Percentiles rank a stretch among this genome's conserved stretches.
These are phyloP conservation scores for Aythya fuligula DNA, from an alignment of 2,797 vertebrate species.

Conservation along the genomic window DNA sequence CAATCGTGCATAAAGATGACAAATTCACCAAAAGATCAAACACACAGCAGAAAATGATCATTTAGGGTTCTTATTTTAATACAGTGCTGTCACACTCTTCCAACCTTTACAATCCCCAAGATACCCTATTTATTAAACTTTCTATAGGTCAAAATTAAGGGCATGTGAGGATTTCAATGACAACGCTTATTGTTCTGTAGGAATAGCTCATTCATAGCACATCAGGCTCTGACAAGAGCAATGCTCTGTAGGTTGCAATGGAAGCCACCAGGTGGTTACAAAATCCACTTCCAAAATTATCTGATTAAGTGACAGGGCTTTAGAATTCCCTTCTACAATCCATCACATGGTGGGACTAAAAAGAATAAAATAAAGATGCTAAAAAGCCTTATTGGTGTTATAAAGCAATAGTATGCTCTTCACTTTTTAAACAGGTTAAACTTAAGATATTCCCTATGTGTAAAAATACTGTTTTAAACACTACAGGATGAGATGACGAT, in stretches of 20 bases:
- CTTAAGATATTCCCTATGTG: neutral
- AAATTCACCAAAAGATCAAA: constrained; percentile 35
- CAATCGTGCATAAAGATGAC: constrained; percentile 1
- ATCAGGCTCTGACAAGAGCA: neutral
- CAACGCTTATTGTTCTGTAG: neutral
- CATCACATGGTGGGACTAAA: neutral
- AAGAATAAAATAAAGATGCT: neutral
- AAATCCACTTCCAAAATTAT: constrained; percentile 58
- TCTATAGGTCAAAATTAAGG: constrained; percentile 17
- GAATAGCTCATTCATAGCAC: neutral
- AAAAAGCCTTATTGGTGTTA: neutral
- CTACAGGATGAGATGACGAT: neutral
- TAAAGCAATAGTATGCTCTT: neutral
- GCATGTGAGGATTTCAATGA: constrained; percentile 8
- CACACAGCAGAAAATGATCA: neutral
- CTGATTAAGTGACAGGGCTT: constrained; percentile 46
- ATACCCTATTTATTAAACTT: constrained; percentile 23
- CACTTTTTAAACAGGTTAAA: neutral
- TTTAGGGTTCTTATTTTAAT: constrained; percentile 35
- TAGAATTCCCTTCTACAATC: neutral
- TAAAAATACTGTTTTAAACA: neutral
- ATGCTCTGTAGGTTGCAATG: constrained; percentile 3
- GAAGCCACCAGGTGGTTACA: constrained; percentile 53
- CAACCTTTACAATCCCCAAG: constrained; percentile 1
- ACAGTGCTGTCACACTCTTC: neutral